Evolutionary conservation across 2,888 invertebrate genomes (phyloP).

Genomic region (Drosophila cracens): DNA sequence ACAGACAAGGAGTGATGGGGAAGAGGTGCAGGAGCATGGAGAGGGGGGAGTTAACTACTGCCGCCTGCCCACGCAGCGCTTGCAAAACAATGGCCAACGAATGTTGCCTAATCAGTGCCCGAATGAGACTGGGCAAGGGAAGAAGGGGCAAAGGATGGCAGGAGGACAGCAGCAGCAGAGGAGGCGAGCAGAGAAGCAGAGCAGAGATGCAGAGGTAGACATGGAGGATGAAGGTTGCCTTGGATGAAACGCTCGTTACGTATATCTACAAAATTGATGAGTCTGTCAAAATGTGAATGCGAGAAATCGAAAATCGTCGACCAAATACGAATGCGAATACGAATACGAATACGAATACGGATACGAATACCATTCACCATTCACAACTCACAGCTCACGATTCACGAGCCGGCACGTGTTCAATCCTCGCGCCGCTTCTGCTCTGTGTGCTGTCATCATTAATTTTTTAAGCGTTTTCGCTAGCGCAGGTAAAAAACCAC

Average conservation of each 20-base stretch:
- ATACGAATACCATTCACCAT: slow-evolving; percentile 7
- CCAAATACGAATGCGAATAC: slow-evolving; percentile 11
- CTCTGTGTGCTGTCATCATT: slow-evolving; percentile 68
- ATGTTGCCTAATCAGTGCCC: slow-evolving; percentile 72
- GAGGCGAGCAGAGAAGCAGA: neutral
- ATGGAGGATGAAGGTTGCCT: slow-evolving; percentile 7
- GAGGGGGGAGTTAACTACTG: slow-evolving; percentile 3
- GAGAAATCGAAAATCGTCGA: slow-evolving; percentile 56
- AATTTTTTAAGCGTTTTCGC: slow-evolving; percentile 72
- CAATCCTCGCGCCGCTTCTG: slow-evolving; percentile 12
- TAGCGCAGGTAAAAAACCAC: slow-evolving; percentile 42
- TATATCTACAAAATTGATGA: slow-evolving; percentile 79
- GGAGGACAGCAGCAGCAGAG: neutral
- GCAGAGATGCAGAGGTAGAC: neutral
- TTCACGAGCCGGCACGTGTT: slow-evolving; percentile 65
- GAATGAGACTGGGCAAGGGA: neutral
- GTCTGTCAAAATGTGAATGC: slow-evolving; percentile 81
- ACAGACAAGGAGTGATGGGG: neutral
- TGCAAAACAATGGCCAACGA: slow-evolving; percentile 61
- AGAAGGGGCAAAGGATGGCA: neutral
- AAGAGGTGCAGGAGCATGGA: neutral
- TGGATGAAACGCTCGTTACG: slow-evolving; percentile 40
- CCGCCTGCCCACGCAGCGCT: slow-evolving; percentile 59
- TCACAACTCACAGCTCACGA: neutral
- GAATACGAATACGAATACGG: neutral